Conservation (phyloP, 2,797 vertebrate genomes). For the Tiaroga cobitis region DNA sequence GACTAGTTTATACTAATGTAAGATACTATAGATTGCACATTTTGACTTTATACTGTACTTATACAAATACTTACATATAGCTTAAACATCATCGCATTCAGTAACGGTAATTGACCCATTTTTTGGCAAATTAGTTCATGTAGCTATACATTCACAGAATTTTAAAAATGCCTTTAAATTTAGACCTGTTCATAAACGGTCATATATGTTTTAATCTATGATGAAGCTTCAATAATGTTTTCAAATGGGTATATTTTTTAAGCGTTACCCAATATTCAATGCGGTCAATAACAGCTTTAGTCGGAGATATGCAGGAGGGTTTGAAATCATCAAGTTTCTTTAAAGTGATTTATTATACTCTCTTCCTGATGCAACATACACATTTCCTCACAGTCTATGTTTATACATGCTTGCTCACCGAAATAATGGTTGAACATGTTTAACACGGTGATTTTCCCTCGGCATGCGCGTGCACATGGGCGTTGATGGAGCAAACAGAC, state of each 20-base stretch:
- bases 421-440: not conserved
- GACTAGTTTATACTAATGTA: not conserved
- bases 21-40: not conserved
- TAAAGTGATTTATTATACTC: not conserved
- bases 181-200: not conserved
- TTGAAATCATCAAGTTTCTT: not conserved
- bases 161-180: not conserved
- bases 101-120: not conserved
- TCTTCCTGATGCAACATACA: not conserved
- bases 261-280: not conserved
- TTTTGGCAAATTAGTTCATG: not conserved
- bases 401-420: not conserved
- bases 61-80: not conserved
- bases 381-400: no score
- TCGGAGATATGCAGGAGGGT: not conserved
- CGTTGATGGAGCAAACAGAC: slow-evolving; percentile 20
- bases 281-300: not conserved
- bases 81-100: not conserved
- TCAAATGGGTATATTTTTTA: not conserved
- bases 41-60: not conserved
- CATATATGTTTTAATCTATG: not conserved
- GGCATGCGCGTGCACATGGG: not conserved
- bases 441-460: not conserved
- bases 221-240: not conserved
- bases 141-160: not conserved